These are phyloP conservation scores for Teleiodes luculella DNA, from an alignment of 2,888 invertebrate species.

Conservation along the genomic window DNA sequence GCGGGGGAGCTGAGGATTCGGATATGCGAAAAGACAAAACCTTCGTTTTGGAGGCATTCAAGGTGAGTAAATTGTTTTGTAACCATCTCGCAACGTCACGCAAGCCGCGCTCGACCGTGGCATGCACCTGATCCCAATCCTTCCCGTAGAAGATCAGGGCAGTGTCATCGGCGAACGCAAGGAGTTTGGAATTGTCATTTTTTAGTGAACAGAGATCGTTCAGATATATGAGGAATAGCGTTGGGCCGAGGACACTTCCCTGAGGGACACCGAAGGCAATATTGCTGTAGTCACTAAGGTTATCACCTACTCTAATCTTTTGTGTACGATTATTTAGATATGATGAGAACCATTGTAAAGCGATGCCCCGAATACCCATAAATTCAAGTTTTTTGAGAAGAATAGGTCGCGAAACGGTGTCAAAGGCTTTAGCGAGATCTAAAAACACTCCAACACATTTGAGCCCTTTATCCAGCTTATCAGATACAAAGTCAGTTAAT, in stretches of 20 bases:
- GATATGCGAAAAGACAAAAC: too few relatives aligned
- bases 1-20: too few relatives aligned
- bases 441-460: slow-evolving; percentile 4
- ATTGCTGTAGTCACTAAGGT: background rate
- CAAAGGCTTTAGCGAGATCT: slow-evolving; percentile 7
- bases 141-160: too few relatives aligned
- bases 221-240: background rate
- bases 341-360: background rate
- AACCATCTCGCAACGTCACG: too few relatives aligned
- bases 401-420: background rate
- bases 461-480: background rate
- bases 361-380: background rate
- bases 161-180: background rate
- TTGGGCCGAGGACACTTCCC: background rate
- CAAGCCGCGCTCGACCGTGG: too few relatives aligned
- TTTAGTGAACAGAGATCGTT: background rate
- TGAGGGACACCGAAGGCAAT: background rate
- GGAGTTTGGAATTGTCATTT: too few relatives aligned
- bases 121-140: too few relatives aligned
- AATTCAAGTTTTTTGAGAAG: background rate
- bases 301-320: too few relatives aligned
- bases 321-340: too few relatives aligned
- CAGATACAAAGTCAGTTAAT: background rate
- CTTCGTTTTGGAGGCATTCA: too few relatives aligned
- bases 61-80: too few relatives aligned